Evolutionary conservation across 1,140 invertebrate genomes (phyloP).

Genomic region (Macrobrachium rosenbergii): DNA sequence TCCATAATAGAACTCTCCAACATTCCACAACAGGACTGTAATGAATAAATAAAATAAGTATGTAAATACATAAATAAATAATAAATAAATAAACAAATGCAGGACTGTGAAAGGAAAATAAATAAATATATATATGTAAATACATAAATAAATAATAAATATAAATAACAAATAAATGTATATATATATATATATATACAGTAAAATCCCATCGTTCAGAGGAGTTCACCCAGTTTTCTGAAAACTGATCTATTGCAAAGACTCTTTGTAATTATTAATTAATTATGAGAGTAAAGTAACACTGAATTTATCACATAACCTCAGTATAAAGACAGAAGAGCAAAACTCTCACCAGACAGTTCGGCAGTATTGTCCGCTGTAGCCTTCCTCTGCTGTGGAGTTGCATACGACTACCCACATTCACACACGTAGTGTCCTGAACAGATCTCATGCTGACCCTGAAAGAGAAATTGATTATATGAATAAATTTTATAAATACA

Average conservation of each 20-base stretch:
- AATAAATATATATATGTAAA: no score
- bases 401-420: slow-evolving; percentile 24
- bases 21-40: slow-evolving; percentile 77
- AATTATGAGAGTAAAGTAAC: no score
- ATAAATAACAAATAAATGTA: no score
- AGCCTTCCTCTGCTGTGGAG: background rate
- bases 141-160: no score
- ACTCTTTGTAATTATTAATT: no score
- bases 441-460: slow-evolving; percentile 15
- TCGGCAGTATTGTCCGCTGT: slow-evolving; percentile 45
- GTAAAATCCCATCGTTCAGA: no score
- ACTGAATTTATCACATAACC: no score
- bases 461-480: background rate
- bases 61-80: no score
- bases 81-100: slow-evolving; percentile 90
- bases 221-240: no score
- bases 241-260: no score
- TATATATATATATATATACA: no score
- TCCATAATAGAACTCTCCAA: slow-evolving; percentile 84
- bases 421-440: slow-evolving; percentile 30
- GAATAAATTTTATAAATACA: background rate
- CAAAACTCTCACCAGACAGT: slow-evolving; percentile 24
- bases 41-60: no score
- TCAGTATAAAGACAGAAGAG: background rate
- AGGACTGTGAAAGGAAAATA: slow-evolving; percentile 76